Percentiles rank a stretch among this genome's conserved stretches.
phyloP scores from a whole-genome alignment of 2,113 vertebrate genomes.

The Myiopsitta monachus region DNA sequence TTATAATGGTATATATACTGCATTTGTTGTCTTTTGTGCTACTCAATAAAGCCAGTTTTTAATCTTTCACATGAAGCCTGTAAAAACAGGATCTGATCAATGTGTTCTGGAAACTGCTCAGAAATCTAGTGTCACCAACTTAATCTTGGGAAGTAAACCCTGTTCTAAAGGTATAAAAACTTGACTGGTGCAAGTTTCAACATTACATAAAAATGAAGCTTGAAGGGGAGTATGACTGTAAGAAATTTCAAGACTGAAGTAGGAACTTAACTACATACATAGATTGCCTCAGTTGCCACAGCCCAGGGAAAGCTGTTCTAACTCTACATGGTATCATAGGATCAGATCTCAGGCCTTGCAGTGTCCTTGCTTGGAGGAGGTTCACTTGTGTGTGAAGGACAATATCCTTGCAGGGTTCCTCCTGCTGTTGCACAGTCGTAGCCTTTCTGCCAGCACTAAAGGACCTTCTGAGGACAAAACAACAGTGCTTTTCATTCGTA shows the following conservation, averaged over 20 bases:
- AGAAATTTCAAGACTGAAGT: neutral
- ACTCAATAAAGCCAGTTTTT: neutral
- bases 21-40: neutral
- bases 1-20: neutral
- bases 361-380: conserved; percentile 28
- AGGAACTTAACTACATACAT: neutral
- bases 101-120: neutral
- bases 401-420: neutral
- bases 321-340: fast-evolving
- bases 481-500: conserved; percentile 6
- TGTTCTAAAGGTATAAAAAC: neutral
- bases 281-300: neutral
- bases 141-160: neutral
- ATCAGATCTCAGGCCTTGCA: neutral
- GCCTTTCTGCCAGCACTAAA: neutral
- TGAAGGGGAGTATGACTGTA: neutral
- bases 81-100: neutral
- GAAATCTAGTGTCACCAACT: neutral
- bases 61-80: neutral
- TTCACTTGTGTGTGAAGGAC: neutral
- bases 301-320: neutral
- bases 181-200: neutral
- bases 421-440: neutral
- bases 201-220: neutral
- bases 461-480: conserved; percentile 43